These are phyloP conservation scores for Conistra vaccinii DNA, from an alignment of 2,888 invertebrate genomes.

Conservation along the genomic window DNA sequence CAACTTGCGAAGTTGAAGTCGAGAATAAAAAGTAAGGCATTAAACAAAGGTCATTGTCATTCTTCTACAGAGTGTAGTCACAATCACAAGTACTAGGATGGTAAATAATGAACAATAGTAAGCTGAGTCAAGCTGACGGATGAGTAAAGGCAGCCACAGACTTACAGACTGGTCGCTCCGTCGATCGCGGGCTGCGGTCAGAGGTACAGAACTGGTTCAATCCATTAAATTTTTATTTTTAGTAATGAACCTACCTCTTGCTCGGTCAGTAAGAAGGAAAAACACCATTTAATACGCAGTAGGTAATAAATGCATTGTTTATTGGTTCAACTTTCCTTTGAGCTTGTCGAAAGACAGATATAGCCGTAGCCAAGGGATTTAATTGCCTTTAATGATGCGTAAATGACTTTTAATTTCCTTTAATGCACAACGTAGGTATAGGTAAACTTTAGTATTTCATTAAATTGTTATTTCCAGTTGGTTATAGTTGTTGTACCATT, in stretches of 20 bases:
- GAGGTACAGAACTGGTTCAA: slow-evolving; percentile 75
- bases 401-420: slow-evolving; percentile 52
- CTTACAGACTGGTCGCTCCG: slow-evolving; percentile 64
- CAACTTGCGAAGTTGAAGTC: slow-evolving; percentile 26
- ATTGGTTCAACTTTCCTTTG: slow-evolving; percentile 62
- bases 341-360: slow-evolving; percentile 53
- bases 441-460: slow-evolving; percentile 5
- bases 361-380: slow-evolving; percentile 51
- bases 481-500: not conserved
- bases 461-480: not conserved
- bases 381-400: slow-evolving; percentile 58
- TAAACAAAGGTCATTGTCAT: slow-evolving; percentile 52
- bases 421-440: slow-evolving; percentile 24
- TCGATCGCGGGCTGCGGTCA: slow-evolving; percentile 67
- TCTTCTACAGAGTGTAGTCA: slow-evolving; percentile 30
- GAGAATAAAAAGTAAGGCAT: slow-evolving; percentile 34
- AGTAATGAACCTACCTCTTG: slow-evolving; percentile 68
- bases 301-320: slow-evolving; percentile 62
- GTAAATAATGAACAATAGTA: slow-evolving; percentile 62
- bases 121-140: slow-evolving; percentile 56
- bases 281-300: slow-evolving; percentile 50
- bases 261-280: slow-evolving; percentile 55
- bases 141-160: slow-evolving; percentile 62
- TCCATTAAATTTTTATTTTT: slow-evolving; percentile 80
- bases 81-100: slow-evolving; percentile 24